Evolutionary conservation across 2,113 vertebrate genomes (phyloP).

Genomic region (Oplegnathus fasciatus): DNA sequence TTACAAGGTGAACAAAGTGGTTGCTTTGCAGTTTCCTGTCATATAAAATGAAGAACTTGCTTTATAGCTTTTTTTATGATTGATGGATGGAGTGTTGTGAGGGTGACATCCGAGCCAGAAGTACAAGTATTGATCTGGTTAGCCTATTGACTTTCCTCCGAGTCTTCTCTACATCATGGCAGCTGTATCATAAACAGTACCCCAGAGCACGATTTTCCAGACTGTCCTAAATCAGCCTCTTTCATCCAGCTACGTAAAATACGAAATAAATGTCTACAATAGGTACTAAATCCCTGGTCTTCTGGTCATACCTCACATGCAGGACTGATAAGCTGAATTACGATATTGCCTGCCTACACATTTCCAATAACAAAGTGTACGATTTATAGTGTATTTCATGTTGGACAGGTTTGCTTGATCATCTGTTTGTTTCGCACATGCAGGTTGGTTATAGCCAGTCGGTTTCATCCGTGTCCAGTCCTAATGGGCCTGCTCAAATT

Average conservation of each 20-base stretch:
- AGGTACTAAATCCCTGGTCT: constrained; percentile 23
- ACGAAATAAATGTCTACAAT: not conserved
- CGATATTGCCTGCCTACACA: not conserved
- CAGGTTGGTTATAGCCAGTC: constrained; percentile 95
- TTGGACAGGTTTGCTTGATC: constrained; percentile 45
- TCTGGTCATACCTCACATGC: not conserved
- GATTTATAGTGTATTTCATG: constrained; percentile 35
- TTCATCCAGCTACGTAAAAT: constrained; percentile 26
- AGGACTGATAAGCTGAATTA: constrained; percentile 19
- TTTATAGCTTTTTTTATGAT: constrained; percentile 48
- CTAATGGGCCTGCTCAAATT: constrained; percentile 90
- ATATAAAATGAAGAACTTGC: constrained; percentile 26
- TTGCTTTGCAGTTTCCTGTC: constrained; percentile 58
- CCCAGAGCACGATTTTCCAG: constrained; percentile 14
- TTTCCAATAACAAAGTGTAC: constrained; percentile 29
- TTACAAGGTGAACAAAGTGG: constrained; percentile 53
- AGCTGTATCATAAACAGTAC: constrained; percentile 20
- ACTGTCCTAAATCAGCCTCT: constrained; percentile 52
- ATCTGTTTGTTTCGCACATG: constrained; percentile 61
- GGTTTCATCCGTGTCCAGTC: constrained; percentile 91
- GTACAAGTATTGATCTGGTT: constrained; percentile 58
- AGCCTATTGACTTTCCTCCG: constrained; percentile 26
- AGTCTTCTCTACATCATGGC: constrained; percentile 27
- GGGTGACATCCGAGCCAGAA: constrained; percentile 30
- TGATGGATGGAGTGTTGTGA: constrained; percentile 47